phyloP scores from a whole-genome alignment of 2,797 vertebrate genomes.

The Bradypodion pumilum region DNA sequence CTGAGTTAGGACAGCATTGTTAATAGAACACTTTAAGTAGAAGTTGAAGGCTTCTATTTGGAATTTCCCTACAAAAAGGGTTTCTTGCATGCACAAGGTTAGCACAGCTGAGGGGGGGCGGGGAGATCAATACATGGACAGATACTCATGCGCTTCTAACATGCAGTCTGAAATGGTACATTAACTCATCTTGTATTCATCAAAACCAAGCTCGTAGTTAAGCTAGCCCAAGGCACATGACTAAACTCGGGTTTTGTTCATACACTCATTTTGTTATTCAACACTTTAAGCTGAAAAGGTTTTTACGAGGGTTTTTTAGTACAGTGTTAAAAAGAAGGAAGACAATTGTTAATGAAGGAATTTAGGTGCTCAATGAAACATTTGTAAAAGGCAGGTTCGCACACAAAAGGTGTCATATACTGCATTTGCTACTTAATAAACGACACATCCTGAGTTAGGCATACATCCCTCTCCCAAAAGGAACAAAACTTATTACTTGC shows the following conservation, averaged over 20 bases:
- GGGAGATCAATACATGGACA: too few relatives aligned
- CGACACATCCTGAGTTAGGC: constrained; percentile 58
- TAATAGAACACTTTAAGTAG: background rate
- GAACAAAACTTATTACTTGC: constrained; percentile 40
- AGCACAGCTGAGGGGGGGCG: background rate
- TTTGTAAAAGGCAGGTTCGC: constrained; percentile 62
- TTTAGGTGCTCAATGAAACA: constrained; percentile 42
- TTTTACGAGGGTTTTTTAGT: background rate
- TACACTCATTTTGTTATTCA: background rate
- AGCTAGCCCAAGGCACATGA: background rate
- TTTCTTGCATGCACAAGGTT: background rate
- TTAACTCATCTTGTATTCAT: background rate
- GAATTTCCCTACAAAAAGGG: background rate
- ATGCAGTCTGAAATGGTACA: background rate
- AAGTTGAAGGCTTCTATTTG: background rate
- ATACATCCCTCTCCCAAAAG: constrained; percentile 12
- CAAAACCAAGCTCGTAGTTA: background rate
- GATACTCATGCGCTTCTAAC: background rate
- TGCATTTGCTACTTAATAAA: constrained; percentile 39
- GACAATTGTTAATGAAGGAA: constrained; percentile 19
- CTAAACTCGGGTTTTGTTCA: background rate
- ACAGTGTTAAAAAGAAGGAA: constrained; percentile 20
- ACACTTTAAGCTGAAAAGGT: background rate
- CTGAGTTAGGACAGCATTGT: background rate
- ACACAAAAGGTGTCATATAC: constrained; percentile 33